Evolutionary conservation across 2,797 vertebrate genomes (phyloP), one percentile per base, ranked within the genome.

Genomic region (Halcyon chelicuti): DNA sequence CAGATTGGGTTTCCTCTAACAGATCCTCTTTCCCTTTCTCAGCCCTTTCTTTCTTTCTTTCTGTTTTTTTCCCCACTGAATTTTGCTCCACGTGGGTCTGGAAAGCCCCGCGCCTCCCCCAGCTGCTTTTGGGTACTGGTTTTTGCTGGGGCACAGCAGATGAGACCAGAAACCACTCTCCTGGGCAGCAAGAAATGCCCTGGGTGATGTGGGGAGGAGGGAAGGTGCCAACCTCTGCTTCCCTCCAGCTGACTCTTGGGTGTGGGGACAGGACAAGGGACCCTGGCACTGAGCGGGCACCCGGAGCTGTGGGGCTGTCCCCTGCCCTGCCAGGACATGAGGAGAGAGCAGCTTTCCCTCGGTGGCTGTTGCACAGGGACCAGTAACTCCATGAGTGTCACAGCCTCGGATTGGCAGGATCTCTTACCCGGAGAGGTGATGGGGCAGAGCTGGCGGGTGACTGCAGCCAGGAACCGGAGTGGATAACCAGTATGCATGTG

Each of bases 201-300:
- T 0, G 2, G 60, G 37, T 0, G 5, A 11, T 37, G 54, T 0
- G 4, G 17, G 44, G 55, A 39, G 61, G 10, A 10, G 19, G 33
- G 55, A 35, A 28, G n/a, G 60, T 61, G 70, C 29, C 31, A 8
- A 29, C 1, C 31, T 58, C 31, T 1, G 3, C 44, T 40, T 52
- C 40, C 37, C 54, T 44, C 21, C n/a, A 28, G 46, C 17, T 0
- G 1, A 28, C 0, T 0, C 7, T 35, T 29, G 77, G 44, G 5
- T 2, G 2, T 4, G 7, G 16, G 26, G 14, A 35, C 0, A 1
- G 20, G 9, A 28, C 0, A 2, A 55, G n/a, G 29, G 17, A 17
- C n/a, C 26, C 40, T 10, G 62, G 40, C 62, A 26, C 10, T 0
- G 2, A 44, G 10, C 1, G 3, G 57, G 26, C 6, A 19, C 22